A percentile compares a stretch with the other conserved stretches of the same genome.
phyloP scores from a whole-genome alignment of 2,797 vertebrate genomes.

The Ctenosaura bakeri region DNA sequence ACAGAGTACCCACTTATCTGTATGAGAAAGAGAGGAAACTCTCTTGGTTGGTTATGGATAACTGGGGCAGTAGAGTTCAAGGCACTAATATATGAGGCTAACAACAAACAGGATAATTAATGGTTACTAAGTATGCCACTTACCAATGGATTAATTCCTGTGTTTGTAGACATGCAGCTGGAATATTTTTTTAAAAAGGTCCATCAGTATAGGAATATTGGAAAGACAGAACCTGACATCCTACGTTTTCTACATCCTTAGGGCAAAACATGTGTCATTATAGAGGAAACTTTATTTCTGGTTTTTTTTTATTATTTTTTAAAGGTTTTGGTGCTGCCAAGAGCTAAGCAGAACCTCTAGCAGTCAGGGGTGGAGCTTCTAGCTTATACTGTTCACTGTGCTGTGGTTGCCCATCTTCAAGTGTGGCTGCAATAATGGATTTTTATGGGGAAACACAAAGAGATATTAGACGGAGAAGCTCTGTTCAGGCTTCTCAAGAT shows the following conservation, averaged over 20 bases:
- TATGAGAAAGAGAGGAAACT: background rate
- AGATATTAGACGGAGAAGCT: background rate
- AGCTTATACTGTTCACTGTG: background rate
- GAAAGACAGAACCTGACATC: background rate
- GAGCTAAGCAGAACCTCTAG: background rate
- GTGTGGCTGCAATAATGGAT: background rate
- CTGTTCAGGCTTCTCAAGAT: too few relatives aligned
- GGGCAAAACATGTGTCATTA: background rate
- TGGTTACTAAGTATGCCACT: too few relatives aligned
- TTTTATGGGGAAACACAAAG: too few relatives aligned
- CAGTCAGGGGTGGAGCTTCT: background rate
- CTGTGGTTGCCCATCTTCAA: background rate
- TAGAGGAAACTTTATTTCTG: background rate
- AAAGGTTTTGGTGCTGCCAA: background rate
- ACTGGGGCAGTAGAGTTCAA: background rate
- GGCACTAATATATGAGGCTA: background rate
- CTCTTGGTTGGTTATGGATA: background rate
- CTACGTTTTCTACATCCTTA: background rate
- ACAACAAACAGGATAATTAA: background rate
- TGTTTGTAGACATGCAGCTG: background rate
- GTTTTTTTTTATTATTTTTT: too few relatives aligned
- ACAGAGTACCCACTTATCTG: background rate
- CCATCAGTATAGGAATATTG: background rate
- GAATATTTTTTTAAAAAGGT: background rate
- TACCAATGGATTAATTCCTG: background rate